Evolutionary conservation across 2,113 vertebrate species (phyloP), one percentile per base, ranked within the genome.

Genomic region (Hypocryptadius cinnamomeus): DNA sequence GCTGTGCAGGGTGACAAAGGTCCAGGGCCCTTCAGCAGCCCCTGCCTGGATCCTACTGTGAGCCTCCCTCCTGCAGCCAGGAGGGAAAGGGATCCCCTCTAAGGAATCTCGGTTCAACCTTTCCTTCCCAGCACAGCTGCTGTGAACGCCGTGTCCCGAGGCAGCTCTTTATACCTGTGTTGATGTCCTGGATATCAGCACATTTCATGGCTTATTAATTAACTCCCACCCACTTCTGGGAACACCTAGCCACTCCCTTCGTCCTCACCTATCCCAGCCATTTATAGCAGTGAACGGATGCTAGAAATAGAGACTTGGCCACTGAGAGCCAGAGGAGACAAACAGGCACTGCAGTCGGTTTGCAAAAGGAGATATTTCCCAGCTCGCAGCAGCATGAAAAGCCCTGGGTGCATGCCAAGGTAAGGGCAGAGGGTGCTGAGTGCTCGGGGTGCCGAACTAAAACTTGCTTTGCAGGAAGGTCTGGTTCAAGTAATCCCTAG

Each of bases 211-310:
- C 84, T 95, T 77, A 65, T 31, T 68, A 19, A 82, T 42, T 73
- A 84, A 69, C 64, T 86, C 70, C 63, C 61, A 24, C 54, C 53
- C 39, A 9, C 56, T 18, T 8, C 24, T 8, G 42, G 71, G 45
- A 76, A 19, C 64, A 94, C 56, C 50, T 87, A 27, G 87, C 89
- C 94, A 71, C 92, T 89, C 93, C 96, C 65, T 91, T 83, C 61
- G 60, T 68, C 87, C 86, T 92, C 68, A 89, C 91, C 94, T 81
- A 6, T 81, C 50, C 53, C 68, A n/a, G 79, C 37, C 70, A 5
- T 76, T 92, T 73, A 95, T 40, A 93, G 74, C 76, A 71, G 40
- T 1, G 4, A 51, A 7, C 33, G 51, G 88, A 73, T 81, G 77
- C 70, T 95, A 23, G 81, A 68, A 86, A 61, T 61, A 90, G 95